Conservation (phyloP, 2,888 invertebrate genomes). For the Drosophila affinis region DNA sequence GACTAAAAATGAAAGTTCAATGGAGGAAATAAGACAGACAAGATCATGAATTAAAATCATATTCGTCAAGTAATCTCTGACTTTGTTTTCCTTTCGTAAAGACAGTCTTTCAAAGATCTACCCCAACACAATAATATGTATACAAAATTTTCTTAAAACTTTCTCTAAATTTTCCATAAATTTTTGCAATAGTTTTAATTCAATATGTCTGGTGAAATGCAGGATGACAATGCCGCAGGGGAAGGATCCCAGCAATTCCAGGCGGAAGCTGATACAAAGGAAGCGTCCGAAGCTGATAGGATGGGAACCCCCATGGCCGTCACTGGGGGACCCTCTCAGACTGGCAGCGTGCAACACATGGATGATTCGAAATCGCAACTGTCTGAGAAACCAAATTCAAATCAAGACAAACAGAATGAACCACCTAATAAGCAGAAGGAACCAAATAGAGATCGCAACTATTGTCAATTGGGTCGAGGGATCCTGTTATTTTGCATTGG, state of each 20-base stretch:
- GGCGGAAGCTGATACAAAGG: neutral
- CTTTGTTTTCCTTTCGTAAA: neutral
- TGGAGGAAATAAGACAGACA: neutral
- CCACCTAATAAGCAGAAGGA: no score
- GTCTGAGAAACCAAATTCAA: neutral
- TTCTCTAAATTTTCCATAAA: no score
- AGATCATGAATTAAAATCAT: slow-evolving; percentile 5
- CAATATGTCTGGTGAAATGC: neutral
- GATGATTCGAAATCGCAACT: neutral
- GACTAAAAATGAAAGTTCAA: slow-evolving; percentile 46
- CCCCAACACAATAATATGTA: no score
- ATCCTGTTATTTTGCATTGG: neutral
- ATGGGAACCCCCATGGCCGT: neutral
- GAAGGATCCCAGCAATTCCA: neutral
- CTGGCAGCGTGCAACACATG: neutral
- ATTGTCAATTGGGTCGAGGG: neutral
- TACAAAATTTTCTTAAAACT: no score
- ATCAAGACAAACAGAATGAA: neutral
- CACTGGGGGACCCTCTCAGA: neutral
- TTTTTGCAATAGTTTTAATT: neutral
- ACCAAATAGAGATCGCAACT: neutral
- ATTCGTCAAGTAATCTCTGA: neutral
- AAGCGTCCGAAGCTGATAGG: no score
- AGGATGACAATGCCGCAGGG: neutral
- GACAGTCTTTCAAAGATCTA: no score